Percentiles rank a stretch among this genome's conserved stretches.
Evolutionary conservation across 2,888 invertebrate species (phyloP).

Genomic region (Hydraecia micacea): DNA sequence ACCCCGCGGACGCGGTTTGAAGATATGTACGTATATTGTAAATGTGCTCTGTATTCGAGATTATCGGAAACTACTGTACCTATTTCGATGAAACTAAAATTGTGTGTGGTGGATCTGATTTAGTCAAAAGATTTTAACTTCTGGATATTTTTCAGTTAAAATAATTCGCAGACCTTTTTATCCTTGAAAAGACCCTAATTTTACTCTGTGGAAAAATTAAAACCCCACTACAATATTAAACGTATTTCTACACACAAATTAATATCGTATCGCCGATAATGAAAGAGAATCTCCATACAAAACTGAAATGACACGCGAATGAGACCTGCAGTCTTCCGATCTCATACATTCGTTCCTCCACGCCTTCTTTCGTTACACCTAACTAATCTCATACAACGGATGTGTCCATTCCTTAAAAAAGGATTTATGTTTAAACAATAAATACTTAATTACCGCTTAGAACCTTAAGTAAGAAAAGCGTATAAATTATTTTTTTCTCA

Average conservation of each 20-base stretch:
- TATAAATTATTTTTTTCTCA: slow-evolving; percentile 82
- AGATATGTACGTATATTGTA: slow-evolving; percentile 57
- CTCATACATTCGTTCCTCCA: slow-evolving; percentile 52
- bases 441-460: slow-evolving; percentile 88
- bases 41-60: slow-evolving; percentile 47
- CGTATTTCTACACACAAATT: slow-evolving; percentile 29
- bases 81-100: slow-evolving; percentile 14
- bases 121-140: slow-evolving; percentile 12
- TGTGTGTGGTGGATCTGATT: background rate
- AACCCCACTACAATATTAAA: slow-evolving; percentile 10
- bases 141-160: background rate
- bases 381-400: slow-evolving; percentile 85
- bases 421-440: slow-evolving; percentile 79
- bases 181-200: background rate
- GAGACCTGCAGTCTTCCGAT: slow-evolving; percentile 31
- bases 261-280: slow-evolving; percentile 18
- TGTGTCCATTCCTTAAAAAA: slow-evolving; percentile 74
- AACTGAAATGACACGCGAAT: slow-evolving; percentile 22
- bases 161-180: background rate
- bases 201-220: slow-evolving; percentile 6
- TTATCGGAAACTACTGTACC: slow-evolving; percentile 19
- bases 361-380: slow-evolving; percentile 74
- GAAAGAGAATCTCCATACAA: slow-evolving; percentile 26
- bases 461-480: slow-evolving; percentile 89
- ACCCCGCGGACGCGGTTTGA: background rate